Evolutionary conservation across 2,888 invertebrate genomes (phyloP).

Genomic region (Pogonocherus hispidulus): DNA sequence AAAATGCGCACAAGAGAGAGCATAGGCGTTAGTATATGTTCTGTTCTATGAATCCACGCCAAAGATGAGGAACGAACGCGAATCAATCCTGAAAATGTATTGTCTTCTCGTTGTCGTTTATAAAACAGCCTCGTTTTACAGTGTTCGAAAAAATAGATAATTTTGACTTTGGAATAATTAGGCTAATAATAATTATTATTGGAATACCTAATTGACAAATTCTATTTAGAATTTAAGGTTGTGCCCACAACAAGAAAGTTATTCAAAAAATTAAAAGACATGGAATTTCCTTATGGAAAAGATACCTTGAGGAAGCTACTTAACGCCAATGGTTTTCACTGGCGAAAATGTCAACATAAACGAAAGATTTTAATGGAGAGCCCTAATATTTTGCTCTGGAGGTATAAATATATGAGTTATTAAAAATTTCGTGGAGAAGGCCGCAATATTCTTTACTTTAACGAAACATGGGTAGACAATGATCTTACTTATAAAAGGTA

Average conservation of each 20-base stretch:
- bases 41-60: no score
- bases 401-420: conserved; percentile 37
- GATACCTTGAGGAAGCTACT: conserved; percentile 25
- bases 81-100: conserved; percentile 8
- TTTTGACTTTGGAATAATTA: conserved; percentile 33
- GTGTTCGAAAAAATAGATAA: conserved; percentile 21
- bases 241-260: conserved; percentile 25
- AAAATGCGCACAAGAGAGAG: no score
- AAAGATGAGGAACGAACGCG: no score
- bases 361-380: conserved; percentile 33
- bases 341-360: conserved; percentile 33
- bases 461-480: conserved; percentile 38
- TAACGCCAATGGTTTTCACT: conserved; percentile 28
- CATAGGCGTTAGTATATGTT: no score
- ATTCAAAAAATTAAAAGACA: conserved; percentile 11
- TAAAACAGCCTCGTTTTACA: conserved; percentile 24
- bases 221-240: conserved; percentile 28
- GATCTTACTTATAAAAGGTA: conserved; percentile 33
- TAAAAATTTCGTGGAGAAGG: conserved; percentile 44
- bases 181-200: no score
- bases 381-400: conserved; percentile 27
- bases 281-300: conserved; percentile 22
- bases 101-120: conserved; percentile 18
- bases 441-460: conserved; percentile 30
- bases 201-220: conserved; percentile 24